Evolutionary conservation across 2,797 vertebrate species (phyloP), one percentile per base, ranked within the genome.

Genomic region (Passerculus sandwichensis): DNA sequence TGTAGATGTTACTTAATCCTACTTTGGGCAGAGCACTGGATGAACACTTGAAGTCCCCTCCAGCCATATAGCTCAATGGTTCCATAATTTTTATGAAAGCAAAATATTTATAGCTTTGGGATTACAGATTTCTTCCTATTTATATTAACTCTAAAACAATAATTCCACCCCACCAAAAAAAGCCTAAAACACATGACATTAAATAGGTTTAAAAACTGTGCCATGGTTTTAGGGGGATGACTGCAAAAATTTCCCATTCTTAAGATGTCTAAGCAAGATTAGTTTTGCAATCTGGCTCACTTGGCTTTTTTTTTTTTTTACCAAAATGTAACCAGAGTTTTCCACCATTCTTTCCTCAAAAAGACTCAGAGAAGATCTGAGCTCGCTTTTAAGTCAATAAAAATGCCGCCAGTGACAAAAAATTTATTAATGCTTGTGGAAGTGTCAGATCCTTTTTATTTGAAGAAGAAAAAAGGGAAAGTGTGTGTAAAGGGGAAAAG

Each of bases 1-100:
- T 89, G 89, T 93, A 94, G 93, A 94, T 91, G 85, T 86, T 94
- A 94, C 51, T 95, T 94, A 96, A 96, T 88, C 76, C 93, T 88
- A 69, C 87, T 94, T 91, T 91, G 82, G 89, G 66, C 83, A 92
- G 82, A 75, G 66, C 54, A 40, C 3, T 94, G 85, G 85, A 92
- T 62, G 91, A 91, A 84, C 82, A 75, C 21, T 94, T 89, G 54
- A 88, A 92, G 76, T 92, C 40, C 76, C 79, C 91, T 95, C 89
- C 82, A 94, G 93, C 85, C 85, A 94, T 94, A 75, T 25, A 89
- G 93, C 76, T 96, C 88, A 89, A 83, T 77, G 69, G 87, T 91
- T 94, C 91, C 79, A 69, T 77, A 74, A 85, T 77, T 94, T 92
- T 89, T 94, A 74, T 92, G 87, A 96, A 93, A 82, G 70, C 36